Evolutionary conservation across 2,797 vertebrate species (phyloP), one percentile per base, ranked within the genome.

Genomic region (Siniperca obscura): DNA sequence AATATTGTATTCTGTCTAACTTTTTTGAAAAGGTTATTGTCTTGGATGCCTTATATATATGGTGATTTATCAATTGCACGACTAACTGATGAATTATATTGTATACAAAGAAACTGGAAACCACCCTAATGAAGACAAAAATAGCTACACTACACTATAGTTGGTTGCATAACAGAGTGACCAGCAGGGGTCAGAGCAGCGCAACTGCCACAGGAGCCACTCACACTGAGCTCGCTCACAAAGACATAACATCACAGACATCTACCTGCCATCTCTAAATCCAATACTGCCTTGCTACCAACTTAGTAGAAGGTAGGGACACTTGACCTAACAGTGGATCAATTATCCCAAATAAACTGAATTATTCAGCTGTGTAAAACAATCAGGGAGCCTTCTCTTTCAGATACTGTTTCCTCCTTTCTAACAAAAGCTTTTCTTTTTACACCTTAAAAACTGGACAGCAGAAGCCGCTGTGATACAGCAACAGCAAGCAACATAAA

Each of bases 341-440:
- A 86, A 76, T 93, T 89, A 90, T 91, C 88, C 78, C 76, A 90
- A 89, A 92, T 85, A 79, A 81, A 13, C 87, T 93, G 86, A 93
- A 94, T 94, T 86, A 94, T 95, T 94, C 89, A 94, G 81, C 73
- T 56, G 50, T 68, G 89, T 93, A 88, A 90, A 90, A 82, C 85
- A 84, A 93, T 69, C 74, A 76, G 83, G 76, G 81, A 79, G 81
- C 44, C 73, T 44, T 70, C 66, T 74, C 38, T 44, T 34, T 52
- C 84, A 67, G 87, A 83, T 90, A 73, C 50, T 1, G 83, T 90
- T 88, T 85, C 86, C 56, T 50, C 56, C 46, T 84, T 79, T 76
- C 67, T 38, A 55, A 82, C 56, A 62, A 87, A 77, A 62, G 79
- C 73, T 60, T 79, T 82, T 76, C 48, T 87, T 76, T 91, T 90